Base-by-base conservation (phyloP, 2,888 invertebrate genomes). In the Folsomia manolachei region DNA sequence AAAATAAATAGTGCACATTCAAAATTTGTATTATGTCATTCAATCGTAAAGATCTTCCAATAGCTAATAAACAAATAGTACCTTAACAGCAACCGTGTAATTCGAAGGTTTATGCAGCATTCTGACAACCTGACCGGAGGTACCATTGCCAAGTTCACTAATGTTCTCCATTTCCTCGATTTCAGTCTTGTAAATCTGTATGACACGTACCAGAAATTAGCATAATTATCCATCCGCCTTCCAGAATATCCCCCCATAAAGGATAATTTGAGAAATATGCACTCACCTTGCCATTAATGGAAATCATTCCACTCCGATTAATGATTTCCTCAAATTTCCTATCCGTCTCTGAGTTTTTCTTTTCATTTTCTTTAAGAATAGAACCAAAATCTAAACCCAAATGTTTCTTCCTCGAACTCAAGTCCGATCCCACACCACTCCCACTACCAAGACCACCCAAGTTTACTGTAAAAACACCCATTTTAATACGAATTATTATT, bases 111-210 rank as follows among this genome's bases (percentile, higher is more conserved):
- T 90, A 84, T 97, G 97, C 80, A 89, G 86, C 97, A 97, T 97
- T 86, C 96, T 96, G 51, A 96, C 93, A 9, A 99, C 98, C 84
- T 97, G 96, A 9, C 98, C 98, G 84, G 97, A 98, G 18, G 97
- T 97, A 18, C 97, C 97, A 83, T 92, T 93, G 70, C 95, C 95
- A 71, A 95, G 87, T 84, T 95, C 95, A 1, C 94, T 94, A 71
- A 94, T 85, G 80, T 92, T 91, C 81, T 93, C 90, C 83, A 95
- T 87, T 82, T 95, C 93, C 81, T 90, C 90, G 81, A 93, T 90
- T 78, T 90, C 90, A 1, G 94, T 93, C 75, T 89, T 88, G 85
- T 92, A 95, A 82, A 89, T 89, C 81, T 87, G 85, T 2, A 81
- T 52, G 14, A 2, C 26, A 23, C n/a, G n/a, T n/a, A n/a, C n/a